phyloP scores from a whole-genome alignment of 2,113 vertebrate species.

The Pelvicachromis taeniatus region DNA sequence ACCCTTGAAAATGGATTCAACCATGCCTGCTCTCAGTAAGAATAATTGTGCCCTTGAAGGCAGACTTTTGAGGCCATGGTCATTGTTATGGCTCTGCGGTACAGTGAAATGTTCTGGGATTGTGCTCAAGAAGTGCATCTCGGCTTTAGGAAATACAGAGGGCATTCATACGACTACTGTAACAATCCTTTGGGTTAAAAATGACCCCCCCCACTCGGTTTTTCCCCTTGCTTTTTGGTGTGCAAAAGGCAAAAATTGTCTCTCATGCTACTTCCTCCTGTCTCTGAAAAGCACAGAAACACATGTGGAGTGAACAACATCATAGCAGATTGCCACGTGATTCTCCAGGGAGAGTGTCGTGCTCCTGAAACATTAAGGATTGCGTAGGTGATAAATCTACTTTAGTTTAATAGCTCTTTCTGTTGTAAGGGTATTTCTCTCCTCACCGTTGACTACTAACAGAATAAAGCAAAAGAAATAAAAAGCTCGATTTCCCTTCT shows the following conservation, averaged over 20 bases:
- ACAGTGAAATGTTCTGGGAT: background rate
- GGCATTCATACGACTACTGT: background rate
- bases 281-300: background rate
- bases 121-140: background rate
- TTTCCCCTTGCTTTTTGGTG: background rate
- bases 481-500: background rate
- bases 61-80: background rate
- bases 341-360: background rate
- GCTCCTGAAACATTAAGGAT: background rate
- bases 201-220: accelerated
- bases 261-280: background rate
- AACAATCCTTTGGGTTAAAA: background rate
- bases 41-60: slow-evolving; percentile 35
- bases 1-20: slow-evolving; percentile 13
- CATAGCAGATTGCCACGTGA: background rate
- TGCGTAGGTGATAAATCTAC: background rate
- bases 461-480: background rate
- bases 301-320: background rate
- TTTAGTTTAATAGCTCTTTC: background rate
- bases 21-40: background rate
- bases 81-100: background rate
- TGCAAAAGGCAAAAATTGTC: background rate
- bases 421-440: background rate
- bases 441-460: background rate
- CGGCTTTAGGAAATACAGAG: background rate